Percentiles rank a stretch among this genome's conserved stretches.
Evolutionary conservation across 2,888 invertebrate genomes (phyloP).

Genomic region (Lydus trimaculatus): DNA sequence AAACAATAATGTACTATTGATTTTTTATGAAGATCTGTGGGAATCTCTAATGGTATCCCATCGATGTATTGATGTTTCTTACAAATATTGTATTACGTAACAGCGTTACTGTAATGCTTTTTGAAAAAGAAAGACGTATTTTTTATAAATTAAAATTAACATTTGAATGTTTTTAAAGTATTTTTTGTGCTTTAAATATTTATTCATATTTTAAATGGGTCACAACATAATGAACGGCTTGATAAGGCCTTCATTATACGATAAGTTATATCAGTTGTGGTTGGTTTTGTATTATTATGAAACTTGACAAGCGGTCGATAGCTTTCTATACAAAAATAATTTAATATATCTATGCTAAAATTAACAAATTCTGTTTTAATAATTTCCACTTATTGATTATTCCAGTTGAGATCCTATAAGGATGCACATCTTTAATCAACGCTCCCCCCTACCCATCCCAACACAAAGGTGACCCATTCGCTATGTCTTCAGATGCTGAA

Average conservation of each 20-base stretch:
- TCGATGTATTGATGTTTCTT: neutral
- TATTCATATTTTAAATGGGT: neutral
- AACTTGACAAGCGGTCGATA: neutral
- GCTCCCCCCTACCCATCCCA: neutral
- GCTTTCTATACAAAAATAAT: neutral
- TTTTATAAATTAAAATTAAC: too few relatives aligned
- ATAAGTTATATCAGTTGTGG: constrained; percentile 5
- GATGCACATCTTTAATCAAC: neutral
- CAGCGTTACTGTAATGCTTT: neutral
- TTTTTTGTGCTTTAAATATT: neutral
- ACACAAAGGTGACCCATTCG: constrained; percentile 16
- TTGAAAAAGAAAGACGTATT: too few relatives aligned
- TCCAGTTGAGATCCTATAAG: neutral
- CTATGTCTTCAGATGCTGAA: constrained; percentile 69
- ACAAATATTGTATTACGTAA: neutral
- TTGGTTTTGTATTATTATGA: neutral
- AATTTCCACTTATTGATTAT: neutral
- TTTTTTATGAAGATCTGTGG: neutral
- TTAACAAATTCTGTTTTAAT: neutral
- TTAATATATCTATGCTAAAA: neutral
- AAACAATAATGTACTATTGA: neutral
- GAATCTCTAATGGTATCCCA: neutral
- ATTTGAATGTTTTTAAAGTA: neutral
- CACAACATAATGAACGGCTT: neutral
- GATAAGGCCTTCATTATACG: neutral